Percentiles rank a stretch among this genome's conserved stretches.
phyloP scores from a whole-genome alignment of 2,888 invertebrate genomes.

The Norana najaformis region DNA sequence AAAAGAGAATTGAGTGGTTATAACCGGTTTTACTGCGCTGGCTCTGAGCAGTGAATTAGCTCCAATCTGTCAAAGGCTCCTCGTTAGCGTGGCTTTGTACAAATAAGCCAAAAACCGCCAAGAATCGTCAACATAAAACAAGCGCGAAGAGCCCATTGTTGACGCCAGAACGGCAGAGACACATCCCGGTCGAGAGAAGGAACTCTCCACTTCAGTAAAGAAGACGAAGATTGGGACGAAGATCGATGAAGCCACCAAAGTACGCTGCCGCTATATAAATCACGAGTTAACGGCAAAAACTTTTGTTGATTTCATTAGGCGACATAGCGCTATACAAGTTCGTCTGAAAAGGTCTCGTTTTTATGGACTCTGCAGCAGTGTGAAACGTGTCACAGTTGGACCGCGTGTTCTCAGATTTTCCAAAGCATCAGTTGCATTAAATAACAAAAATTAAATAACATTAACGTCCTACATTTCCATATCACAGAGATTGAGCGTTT shows the following conservation, averaged over 20 bases:
- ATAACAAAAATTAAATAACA: neutral
- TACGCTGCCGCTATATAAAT: neutral
- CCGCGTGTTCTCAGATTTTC: neutral
- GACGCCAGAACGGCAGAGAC: neutral
- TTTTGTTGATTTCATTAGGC: neutral
- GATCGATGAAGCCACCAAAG: neutral
- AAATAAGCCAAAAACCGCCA: neutral
- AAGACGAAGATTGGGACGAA: neutral
- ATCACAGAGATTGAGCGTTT: neutral
- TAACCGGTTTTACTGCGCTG: neutral
- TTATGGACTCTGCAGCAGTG: neutral
- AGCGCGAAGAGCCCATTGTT: neutral
- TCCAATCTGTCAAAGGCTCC: neutral
- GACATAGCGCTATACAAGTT: neutral
- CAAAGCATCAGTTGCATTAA: neutral
- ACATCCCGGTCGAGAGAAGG: neutral
- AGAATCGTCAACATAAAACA: neutral
- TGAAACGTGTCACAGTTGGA: neutral
- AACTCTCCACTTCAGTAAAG: neutral
- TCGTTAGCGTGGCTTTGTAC: slow-evolving; percentile 4
- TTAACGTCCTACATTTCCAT: neutral
- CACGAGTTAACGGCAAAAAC: neutral
- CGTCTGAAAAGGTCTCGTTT: neutral
- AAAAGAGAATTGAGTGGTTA: neutral
- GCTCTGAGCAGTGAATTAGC: neutral